phyloP scores from a whole-genome alignment of 2,797 vertebrate species.

The Rhinogobio ventralis region DNA sequence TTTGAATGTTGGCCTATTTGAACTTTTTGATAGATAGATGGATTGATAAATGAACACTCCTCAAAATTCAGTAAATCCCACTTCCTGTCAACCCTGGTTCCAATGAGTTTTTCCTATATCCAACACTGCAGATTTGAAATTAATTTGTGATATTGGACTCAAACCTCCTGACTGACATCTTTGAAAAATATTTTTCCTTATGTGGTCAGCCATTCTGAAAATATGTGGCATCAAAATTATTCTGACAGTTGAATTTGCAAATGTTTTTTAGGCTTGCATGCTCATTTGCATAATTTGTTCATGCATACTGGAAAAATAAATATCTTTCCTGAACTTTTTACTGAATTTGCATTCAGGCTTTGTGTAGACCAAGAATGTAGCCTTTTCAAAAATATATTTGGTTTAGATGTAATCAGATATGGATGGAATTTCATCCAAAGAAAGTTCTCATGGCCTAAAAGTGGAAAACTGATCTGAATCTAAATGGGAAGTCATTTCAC shows the following conservation, averaged over 20 bases:
- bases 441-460: constrained; percentile 25
- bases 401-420: constrained; percentile 1
- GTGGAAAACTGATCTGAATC: constrained; percentile 2
- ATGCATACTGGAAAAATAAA: neutral
- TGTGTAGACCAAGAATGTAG: neutral
- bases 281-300: constrained; percentile 8
- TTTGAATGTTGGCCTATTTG: neutral
- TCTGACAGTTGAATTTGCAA: neutral
- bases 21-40: neutral
- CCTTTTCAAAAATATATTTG: neutral
- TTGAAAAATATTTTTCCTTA: neutral
- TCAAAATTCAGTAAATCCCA: neutral
- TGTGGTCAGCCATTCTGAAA: constrained; percentile 3
- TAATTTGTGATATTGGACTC: too few relatives aligned
- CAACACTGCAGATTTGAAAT: neutral
- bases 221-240: neutral
- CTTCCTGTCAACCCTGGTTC: neutral
- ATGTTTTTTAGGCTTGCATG: constrained; percentile 4
- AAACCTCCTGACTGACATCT: neutral
- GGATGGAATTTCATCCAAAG: constrained; percentile 22
- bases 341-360: neutral
- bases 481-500: neutral
- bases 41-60: neutral
- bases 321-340: neutral
- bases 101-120: neutral